Evolutionary conservation across 2,888 invertebrate genomes (phyloP).

Genomic region (Onchidella celtica): DNA sequence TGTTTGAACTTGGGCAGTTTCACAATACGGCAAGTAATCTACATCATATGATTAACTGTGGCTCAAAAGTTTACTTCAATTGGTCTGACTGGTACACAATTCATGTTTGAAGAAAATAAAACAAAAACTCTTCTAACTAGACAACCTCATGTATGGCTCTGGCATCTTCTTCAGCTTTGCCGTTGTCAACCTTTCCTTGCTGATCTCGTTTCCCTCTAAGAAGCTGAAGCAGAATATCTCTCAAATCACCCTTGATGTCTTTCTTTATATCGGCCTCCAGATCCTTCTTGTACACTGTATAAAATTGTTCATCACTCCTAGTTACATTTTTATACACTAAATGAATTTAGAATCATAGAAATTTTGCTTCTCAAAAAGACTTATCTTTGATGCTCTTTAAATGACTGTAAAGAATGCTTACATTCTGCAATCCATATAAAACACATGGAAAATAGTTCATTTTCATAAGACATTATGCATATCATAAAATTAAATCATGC

Average conservation of each 20-base stretch:
- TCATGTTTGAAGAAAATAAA: too few relatives aligned
- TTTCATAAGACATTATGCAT: too few relatives aligned
- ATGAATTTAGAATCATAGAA: background rate
- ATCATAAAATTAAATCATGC: too few relatives aligned
- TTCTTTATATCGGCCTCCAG: constrained; percentile 17
- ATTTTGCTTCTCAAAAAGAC: background rate
- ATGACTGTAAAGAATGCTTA: too few relatives aligned
- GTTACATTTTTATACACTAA: background rate
- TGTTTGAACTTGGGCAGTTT: too few relatives aligned
- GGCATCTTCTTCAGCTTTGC: constrained; percentile 72
- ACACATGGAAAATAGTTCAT: too few relatives aligned
- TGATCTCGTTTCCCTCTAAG: constrained; percentile 63
- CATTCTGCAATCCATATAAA: too few relatives aligned
- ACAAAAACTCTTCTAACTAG: too few relatives aligned
- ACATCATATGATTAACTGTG: too few relatives aligned
- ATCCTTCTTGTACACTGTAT: constrained; percentile 31
- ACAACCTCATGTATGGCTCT: constrained; percentile 64
- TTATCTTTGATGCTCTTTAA: background rate
- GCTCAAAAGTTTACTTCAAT: too few relatives aligned
- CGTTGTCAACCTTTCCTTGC: constrained; percentile 61
- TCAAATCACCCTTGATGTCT: constrained; percentile 67
- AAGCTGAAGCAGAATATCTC: constrained; percentile 64
- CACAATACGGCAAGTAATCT: too few relatives aligned
- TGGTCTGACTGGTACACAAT: too few relatives aligned
- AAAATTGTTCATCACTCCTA: background rate